These are phyloP conservation scores for Elephas maximus DNA, from an alignment of 2,113 vertebrate species.

Conservation along the genomic window DNA sequence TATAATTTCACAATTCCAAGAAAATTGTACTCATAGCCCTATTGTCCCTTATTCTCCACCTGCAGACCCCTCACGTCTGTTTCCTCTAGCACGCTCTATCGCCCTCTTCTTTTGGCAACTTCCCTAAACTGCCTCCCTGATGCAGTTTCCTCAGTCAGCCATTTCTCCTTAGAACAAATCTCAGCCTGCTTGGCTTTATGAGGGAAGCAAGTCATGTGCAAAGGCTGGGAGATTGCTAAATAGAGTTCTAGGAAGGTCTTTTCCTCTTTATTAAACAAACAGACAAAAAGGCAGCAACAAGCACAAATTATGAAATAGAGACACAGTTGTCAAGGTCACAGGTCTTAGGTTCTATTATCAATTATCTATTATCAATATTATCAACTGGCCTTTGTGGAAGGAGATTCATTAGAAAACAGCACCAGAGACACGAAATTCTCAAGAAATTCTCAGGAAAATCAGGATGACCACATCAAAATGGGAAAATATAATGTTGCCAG, in stretches of 20 bases:
- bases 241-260: neutral
- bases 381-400: neutral
- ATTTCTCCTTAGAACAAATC: neutral
- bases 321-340: neutral
- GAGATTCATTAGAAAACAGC: neutral
- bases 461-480: neutral
- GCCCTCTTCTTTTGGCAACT: neutral
- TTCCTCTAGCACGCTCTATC: fast-evolving
- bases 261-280: neutral
- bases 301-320: neutral
- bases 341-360: neutral
- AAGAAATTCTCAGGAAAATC: neutral
- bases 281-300: neutral
- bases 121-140: neutral
- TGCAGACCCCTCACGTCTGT: neutral
- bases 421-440: neutral
- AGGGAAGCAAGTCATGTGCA: neutral
- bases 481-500: neutral
- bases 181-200: neutral
- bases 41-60: neutral
- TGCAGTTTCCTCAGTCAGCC: neutral
- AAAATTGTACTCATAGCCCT: neutral
- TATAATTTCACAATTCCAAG: neutral
- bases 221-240: neutral
- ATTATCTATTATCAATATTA: neutral